A percentile compares a stretch with the other conserved stretches of the same genome.
These are phyloP conservation scores for Tyrophagus putrescentiae DNA, from an alignment of 1,140 invertebrate genomes.

Conservation along the genomic window DNA sequence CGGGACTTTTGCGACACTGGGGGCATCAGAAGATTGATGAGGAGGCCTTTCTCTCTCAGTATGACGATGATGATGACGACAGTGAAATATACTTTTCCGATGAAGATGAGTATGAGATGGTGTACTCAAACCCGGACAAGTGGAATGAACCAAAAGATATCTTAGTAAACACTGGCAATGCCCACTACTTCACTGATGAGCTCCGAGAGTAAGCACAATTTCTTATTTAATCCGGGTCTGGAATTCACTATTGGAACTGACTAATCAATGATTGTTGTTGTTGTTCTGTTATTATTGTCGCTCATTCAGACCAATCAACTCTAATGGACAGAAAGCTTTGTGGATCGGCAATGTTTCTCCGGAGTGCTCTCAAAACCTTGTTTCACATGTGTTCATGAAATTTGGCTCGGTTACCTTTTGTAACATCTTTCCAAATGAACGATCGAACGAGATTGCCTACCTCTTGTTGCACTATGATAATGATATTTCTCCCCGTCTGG, in stretches of 20 bases:
- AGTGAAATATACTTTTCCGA: constrained; percentile 6
- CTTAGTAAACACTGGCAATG: not conserved
- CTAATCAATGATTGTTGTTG: not conserved
- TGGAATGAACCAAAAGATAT: constrained; percentile 13
- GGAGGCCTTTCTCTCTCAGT: not conserved
- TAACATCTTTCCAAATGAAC: constrained; percentile 16
- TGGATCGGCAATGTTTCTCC: constrained; percentile 16
- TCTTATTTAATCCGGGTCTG: too few relatives aligned
- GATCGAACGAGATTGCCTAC: not conserved
- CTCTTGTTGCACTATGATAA: constrained; percentile 16
- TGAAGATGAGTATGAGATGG: constrained; percentile 1
- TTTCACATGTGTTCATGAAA: constrained; percentile 5
- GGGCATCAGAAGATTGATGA: not conserved
- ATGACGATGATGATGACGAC: not conserved
- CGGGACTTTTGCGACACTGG: too few relatives aligned
- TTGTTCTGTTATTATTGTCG: not conserved
- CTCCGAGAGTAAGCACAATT: constrained; percentile 1
- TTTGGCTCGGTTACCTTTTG: constrained; percentile 9
- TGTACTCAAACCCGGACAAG: not conserved
- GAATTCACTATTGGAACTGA: not conserved
- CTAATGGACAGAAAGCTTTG: constrained; percentile 12
- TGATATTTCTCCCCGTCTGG: constrained; percentile 11
- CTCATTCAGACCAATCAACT: constrained; percentile 2
- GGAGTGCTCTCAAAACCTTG: not conserved
- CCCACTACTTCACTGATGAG: not conserved